phyloP scores from a whole-genome alignment of 2,113 vertebrate species.

The Ochotona curzoniae region DNA sequence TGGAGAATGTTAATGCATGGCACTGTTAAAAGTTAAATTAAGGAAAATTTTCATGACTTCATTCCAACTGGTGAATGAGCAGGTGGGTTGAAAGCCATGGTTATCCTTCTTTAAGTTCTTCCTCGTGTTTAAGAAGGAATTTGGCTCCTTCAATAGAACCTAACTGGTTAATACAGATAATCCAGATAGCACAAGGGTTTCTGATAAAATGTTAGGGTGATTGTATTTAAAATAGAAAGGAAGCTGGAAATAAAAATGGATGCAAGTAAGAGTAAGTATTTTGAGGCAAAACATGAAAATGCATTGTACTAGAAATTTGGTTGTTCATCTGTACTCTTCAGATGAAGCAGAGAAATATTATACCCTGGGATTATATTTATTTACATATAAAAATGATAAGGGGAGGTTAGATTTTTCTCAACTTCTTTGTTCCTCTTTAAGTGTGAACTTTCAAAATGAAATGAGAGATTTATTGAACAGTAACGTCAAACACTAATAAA shows the following conservation, averaged over 20 bases:
- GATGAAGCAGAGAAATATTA: constrained; percentile 73
- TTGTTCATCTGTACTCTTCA: constrained; percentile 75
- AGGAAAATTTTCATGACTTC: neutral
- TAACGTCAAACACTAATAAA: constrained; percentile 84
- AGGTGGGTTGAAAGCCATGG: neutral
- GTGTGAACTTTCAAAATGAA: constrained; percentile 82
- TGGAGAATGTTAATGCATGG: neutral
- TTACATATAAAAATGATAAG: constrained; percentile 82
- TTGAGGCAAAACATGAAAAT: constrained; percentile 49
- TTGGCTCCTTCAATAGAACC: neutral
- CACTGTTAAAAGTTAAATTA: neutral
- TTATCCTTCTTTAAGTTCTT: neutral
- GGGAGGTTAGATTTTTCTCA: constrained; percentile 72
- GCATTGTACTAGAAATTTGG: constrained; percentile 40
- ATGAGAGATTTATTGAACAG: constrained; percentile 81
- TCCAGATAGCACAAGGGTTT: neutral
- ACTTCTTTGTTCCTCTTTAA: constrained; percentile 82
- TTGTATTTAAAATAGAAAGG: neutral
- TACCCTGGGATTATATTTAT: constrained; percentile 81
- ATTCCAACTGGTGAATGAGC: neutral
- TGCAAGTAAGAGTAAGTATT: constrained; percentile 11
- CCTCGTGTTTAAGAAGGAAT: neutral
- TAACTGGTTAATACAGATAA: neutral
- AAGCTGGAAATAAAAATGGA: constrained; percentile 5
- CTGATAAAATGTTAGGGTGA: neutral